Evolutionary conservation across 2,888 invertebrate species (phyloP).

Genomic region (Cephonodes hylas): DNA sequence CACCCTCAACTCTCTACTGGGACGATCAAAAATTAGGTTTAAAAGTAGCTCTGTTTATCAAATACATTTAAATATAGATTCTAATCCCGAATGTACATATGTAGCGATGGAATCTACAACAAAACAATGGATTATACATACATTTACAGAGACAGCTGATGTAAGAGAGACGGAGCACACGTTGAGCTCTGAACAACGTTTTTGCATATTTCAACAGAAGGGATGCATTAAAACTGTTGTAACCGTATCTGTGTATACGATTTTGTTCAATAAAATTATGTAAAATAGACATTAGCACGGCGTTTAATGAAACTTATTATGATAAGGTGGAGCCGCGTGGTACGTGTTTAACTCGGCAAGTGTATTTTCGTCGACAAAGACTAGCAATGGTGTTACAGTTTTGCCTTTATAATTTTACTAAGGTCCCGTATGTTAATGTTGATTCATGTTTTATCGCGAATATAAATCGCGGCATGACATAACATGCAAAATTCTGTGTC

Average conservation of each 20-base stretch:
- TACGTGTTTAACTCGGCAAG: slow-evolving; percentile 63
- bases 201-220: slow-evolving; percentile 67
- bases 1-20: neutral
- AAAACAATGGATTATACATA: slow-evolving; percentile 1
- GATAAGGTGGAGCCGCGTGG: slow-evolving; percentile 55
- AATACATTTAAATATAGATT: neutral
- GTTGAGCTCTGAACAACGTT: slow-evolving; percentile 30
- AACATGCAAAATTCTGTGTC: slow-evolving; percentile 9
- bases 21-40: neutral
- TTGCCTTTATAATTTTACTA: slow-evolving; percentile 25
- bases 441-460: slow-evolving; percentile 6
- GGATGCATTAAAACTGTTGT: slow-evolving; percentile 62
- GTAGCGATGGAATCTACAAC: neutral
- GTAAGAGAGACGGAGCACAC: slow-evolving; percentile 20
- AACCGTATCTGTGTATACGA: slow-evolving; percentile 62
- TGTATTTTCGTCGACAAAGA: slow-evolving; percentile 56
- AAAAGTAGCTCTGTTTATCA: neutral
- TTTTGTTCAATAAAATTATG: slow-evolving; percentile 76
- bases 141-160: neutral
- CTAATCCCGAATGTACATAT: neutral
- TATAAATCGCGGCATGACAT: slow-evolving; percentile 2
- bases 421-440: slow-evolving; percentile 5
- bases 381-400: slow-evolving; percentile 31
- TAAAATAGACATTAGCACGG: slow-evolving; percentile 67
- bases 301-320: slow-evolving; percentile 73